Evolutionary conservation across 2,888 invertebrate species (phyloP), one percentile per base, ranked within the genome.

Genomic region (Deilephila porcellus): DNA sequence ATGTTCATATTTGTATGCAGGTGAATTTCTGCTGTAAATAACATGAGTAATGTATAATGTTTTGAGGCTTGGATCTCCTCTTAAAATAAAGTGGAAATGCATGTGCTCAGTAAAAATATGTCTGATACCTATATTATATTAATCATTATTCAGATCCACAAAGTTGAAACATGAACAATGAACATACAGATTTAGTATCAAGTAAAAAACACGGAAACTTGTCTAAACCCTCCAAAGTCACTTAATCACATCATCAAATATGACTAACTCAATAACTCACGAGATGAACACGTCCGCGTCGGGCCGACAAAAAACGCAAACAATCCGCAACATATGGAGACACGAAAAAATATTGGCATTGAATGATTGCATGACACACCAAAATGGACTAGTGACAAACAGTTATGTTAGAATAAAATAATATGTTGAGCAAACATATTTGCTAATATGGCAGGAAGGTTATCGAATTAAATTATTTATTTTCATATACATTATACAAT

Each of bases 251-350:
- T 34, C 25, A 64, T 62, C 5, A 62, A 14, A 62, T 62, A 62
- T n/a, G 63, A 63, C n/a, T 25, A 67, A 64, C 37, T 56, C n/a
- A 45, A 67, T 52, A 67, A 67, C 6, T 67, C 67, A 67, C 25
- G 34, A 70, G 45, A 73, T 59, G 45, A 29, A 52, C 45, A 17
- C 52, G 64, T 64, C 64, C 45, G 6, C 52, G 64, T 64, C 64
- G 20, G 25, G 34, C 2, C 45, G 25, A 52, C 52, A 67, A 67
- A 64, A 67, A 67, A 56, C 1, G 17, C 19, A 19, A 67, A 67
- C 67, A 67, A 14, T 25, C 67, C 67, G 25, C 45, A 52, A 25
- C 53, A 67, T 67, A 67, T 67, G 67, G 52, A 52, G 67, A 67
- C 45, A 25, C 29, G 20, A 52, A 52, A 67, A 52, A 20, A 67